Evolutionary conservation across 2,113 vertebrate genomes (phyloP).

Genomic region (Oxyura jamaicensis): DNA sequence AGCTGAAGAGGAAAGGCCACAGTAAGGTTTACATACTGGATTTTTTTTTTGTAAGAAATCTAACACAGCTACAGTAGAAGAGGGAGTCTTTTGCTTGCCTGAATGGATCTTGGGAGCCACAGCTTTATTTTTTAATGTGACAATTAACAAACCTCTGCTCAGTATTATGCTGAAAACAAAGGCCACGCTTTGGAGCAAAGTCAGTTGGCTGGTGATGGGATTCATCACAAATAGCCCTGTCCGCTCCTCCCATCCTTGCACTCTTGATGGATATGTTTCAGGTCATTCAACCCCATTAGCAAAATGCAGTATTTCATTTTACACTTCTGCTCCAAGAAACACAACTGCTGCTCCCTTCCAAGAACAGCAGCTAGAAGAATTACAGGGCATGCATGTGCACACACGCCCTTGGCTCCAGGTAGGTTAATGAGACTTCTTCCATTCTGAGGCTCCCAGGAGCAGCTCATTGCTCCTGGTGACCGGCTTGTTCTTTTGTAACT

Average conservation of each 20-base stretch:
- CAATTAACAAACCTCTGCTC: neutral
- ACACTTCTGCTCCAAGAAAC: neutral
- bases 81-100: neutral
- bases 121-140: neutral
- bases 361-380: neutral
- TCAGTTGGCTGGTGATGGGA: neutral
- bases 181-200: neutral
- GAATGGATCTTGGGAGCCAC: neutral
- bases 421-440: conserved; percentile 35
- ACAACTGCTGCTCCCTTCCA: neutral
- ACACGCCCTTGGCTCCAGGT: neutral
- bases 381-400: neutral
- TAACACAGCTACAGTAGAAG: neutral
- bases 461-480: neutral
- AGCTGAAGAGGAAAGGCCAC: neutral
- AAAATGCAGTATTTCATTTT: neutral
- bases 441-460: neutral
- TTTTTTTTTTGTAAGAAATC: neutral
- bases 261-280: neutral
- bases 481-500: neutral
- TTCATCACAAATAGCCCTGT: neutral
- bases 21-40: neutral
- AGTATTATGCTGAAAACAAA: neutral
- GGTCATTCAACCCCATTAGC: neutral
- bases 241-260: neutral